These are phyloP conservation scores for pig (Sus scrofa) DNA, from an alignment of 2,113 vertebrate genomes.

Conservation along the genomic window DNA sequence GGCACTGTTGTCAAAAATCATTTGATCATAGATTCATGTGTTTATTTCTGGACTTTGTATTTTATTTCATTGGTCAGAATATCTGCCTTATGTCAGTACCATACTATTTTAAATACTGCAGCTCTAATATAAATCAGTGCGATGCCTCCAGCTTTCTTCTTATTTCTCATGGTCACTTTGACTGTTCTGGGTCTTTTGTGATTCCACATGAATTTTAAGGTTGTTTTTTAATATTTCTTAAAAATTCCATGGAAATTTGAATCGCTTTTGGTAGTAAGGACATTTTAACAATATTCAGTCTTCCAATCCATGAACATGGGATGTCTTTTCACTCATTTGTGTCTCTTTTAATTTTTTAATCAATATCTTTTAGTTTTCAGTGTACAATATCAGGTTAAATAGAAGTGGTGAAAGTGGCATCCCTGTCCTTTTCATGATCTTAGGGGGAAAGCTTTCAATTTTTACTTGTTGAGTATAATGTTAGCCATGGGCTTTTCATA, in stretches of 20 bases:
- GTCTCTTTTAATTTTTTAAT: background rate
- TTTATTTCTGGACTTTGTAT: background rate
- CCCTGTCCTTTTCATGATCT: background rate
- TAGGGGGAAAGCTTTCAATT: background rate
- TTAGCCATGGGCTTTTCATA: background rate
- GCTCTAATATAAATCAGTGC: background rate
- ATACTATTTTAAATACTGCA: background rate
- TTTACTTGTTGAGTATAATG: background rate
- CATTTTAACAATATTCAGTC: background rate
- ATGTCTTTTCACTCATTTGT: background rate
- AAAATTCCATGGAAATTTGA: background rate
- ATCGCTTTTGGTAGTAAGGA: background rate
- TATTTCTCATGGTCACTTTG: background rate
- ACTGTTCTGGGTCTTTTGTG: background rate
- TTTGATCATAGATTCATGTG: background rate
- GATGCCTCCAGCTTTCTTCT: background rate
- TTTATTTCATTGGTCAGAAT: background rate
- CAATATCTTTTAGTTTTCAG: background rate
- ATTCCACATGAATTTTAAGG: background rate
- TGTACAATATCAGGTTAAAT: background rate
- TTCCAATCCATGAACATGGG: background rate
- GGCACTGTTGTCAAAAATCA: background rate
- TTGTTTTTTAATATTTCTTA: background rate
- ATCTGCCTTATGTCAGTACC: background rate
- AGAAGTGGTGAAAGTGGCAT: background rate